Conservation (phyloP, 2,113 vertebrate species). For the Tachysurus vachellii region DNA sequence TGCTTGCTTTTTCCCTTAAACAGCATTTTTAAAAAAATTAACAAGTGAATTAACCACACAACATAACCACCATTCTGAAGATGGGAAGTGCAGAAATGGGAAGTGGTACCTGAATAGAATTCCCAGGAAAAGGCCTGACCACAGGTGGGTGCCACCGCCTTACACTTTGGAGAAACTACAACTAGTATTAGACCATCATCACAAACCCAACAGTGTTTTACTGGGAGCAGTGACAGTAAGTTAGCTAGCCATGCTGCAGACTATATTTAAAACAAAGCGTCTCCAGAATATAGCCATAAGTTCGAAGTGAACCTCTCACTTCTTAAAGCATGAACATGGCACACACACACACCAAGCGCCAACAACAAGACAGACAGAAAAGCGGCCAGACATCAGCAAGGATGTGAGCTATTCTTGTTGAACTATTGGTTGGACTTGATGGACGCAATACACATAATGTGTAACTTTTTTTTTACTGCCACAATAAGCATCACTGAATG, state of each 20-base stretch:
- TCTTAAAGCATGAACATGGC: slow-evolving; percentile 16
- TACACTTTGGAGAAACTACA: slow-evolving; percentile 77
- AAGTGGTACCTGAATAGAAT: slow-evolving; percentile 75
- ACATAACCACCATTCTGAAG: background rate
- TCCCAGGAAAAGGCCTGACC: slow-evolving; percentile 78
- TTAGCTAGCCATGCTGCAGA: slow-evolving; percentile 60
- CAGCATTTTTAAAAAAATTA: background rate
- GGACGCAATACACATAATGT: background rate
- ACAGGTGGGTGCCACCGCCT: slow-evolving; percentile 71
- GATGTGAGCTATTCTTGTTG: background rate
- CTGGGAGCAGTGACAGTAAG: slow-evolving; percentile 24
- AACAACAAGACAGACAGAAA: slow-evolving; percentile 29
- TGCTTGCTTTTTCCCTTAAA: background rate
- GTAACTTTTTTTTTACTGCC: background rate
- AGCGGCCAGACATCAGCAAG: slow-evolving; percentile 16
- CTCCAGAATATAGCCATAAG: slow-evolving; percentile 14
- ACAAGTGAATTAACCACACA: slow-evolving; percentile 4
- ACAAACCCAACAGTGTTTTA: slow-evolving; percentile 52
- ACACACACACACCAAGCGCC: slow-evolving; percentile 1
- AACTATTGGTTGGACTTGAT: background rate
- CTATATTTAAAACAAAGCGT: slow-evolving; percentile 9
- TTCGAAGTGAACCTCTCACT: background rate
- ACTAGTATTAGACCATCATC: slow-evolving; percentile 71
- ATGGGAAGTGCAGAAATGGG: slow-evolving; percentile 52
- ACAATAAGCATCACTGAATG: slow-evolving; percentile 29